A percentile compares a stretch with the other conserved stretches of the same genome.
Evolutionary conservation across 2,113 vertebrate genomes (phyloP).

Genomic region (Nesogale talazaci): DNA sequence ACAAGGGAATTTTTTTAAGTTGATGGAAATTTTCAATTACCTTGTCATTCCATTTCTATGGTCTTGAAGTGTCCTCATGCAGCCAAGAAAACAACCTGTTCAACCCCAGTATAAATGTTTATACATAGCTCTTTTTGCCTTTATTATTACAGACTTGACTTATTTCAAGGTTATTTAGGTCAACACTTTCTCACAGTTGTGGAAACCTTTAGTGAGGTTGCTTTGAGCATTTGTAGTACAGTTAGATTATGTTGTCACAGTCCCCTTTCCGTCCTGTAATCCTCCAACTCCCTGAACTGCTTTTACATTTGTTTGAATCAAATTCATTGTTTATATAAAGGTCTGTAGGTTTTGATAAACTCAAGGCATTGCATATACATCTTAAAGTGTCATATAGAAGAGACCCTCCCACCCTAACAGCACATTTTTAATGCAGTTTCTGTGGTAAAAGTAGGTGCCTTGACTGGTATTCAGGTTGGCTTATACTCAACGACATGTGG

Average conservation of each 20-base stretch:
- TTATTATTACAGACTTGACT: background rate
- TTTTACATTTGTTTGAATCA: background rate
- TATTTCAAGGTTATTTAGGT: slow-evolving; percentile 10
- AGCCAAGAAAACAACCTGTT: background rate
- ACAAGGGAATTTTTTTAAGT: too few relatives aligned
- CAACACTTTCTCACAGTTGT: background rate
- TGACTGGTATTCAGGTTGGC: too few relatives aligned
- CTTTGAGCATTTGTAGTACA: slow-evolving; percentile 6
- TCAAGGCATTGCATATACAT: background rate
- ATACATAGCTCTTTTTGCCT: slow-evolving; percentile 7
- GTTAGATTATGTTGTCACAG: background rate
- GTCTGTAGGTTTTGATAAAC: slow-evolving; percentile 13
- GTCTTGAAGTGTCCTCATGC: background rate
- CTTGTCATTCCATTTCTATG: too few relatives aligned
- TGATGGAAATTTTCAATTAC: too few relatives aligned
- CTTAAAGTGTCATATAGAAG: background rate
- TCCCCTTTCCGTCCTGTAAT: background rate
- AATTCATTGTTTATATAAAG: background rate
- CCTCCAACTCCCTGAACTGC: background rate
- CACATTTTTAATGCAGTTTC: too few relatives aligned
- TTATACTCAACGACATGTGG: background rate
- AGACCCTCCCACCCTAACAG: background rate
- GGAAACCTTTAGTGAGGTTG: background rate
- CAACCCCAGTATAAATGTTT: background rate
- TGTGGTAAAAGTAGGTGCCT: too few relatives aligned